Conservation (phyloP, 2,113 vertebrate species). For the Ochotona curzoniae region DNA sequence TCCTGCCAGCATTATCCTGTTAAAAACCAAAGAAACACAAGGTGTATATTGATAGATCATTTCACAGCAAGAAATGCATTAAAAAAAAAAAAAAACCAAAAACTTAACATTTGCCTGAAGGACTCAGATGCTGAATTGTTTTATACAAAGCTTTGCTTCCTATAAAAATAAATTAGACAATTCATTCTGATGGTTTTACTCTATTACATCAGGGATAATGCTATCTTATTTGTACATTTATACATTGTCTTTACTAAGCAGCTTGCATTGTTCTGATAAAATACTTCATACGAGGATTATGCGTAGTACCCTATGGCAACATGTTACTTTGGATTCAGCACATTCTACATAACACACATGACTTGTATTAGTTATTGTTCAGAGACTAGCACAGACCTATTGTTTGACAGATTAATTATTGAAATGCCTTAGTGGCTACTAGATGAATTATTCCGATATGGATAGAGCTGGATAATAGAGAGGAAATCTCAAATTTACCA, state of each 20-base stretch:
- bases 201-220: background rate
- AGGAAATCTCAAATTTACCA: background rate
- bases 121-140: background rate
- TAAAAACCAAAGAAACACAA: background rate
- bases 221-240: background rate
- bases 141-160: background rate
- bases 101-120: background rate
- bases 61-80: background rate
- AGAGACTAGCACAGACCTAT: background rate
- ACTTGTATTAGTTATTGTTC: conserved; percentile 1
- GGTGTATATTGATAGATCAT: background rate
- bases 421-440: background rate
- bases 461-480: background rate
- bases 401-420: background rate
- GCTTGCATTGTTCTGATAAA: background rate
- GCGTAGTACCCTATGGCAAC: background rate
- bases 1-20: background rate
- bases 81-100: too few relatives aligned
- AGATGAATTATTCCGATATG: background rate
- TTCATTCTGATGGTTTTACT: background rate
- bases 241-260: background rate
- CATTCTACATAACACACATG: background rate
- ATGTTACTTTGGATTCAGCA: background rate
- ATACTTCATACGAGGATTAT: background rate
- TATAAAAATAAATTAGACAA: background rate